phyloP scores from a whole-genome alignment of 2,113 vertebrate species.

The Seriola quinqueradiata region DNA sequence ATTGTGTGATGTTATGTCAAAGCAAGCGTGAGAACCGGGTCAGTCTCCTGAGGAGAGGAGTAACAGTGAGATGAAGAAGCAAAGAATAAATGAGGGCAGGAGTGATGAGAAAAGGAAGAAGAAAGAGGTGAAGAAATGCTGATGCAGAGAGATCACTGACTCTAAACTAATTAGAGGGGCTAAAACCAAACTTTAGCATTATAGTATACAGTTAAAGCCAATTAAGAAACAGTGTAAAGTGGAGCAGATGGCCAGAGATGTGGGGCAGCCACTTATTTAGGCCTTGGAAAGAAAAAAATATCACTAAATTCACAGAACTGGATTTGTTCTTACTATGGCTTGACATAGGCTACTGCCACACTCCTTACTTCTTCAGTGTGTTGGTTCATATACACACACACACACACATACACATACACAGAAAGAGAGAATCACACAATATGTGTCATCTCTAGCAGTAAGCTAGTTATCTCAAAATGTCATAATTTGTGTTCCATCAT shows the following conservation, averaged over 20 bases:
- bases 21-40: conserved; percentile 70
- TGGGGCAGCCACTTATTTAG: not conserved
- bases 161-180: conserved; percentile 61
- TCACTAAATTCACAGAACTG: not conserved
- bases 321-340: not conserved
- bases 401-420: conserved; percentile 6
- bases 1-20: conserved; percentile 48
- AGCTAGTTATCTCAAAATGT: conserved; percentile 1
- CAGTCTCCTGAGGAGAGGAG: conserved; percentile 47
- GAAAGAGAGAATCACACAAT: not conserved
- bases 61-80: conserved; percentile 29
- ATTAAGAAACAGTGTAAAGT: conserved; percentile 52
- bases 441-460: not conserved
- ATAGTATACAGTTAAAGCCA: conserved; percentile 36
- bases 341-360: not conserved
- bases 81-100: conserved; percentile 56
- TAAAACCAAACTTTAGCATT: conserved; percentile 38
- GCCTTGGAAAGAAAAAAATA: conserved; percentile 1
- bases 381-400: not conserved
- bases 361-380: not conserved
- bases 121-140: conserved; percentile 64
- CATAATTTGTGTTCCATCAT: not conserved
- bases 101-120: conserved; percentile 44
- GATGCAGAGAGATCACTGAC: conserved; percentile 55
- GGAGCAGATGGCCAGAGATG: conserved; percentile 54